Evolutionary conservation across 1,140 invertebrate species (phyloP).

Genomic region (Pantala flavescens): DNA sequence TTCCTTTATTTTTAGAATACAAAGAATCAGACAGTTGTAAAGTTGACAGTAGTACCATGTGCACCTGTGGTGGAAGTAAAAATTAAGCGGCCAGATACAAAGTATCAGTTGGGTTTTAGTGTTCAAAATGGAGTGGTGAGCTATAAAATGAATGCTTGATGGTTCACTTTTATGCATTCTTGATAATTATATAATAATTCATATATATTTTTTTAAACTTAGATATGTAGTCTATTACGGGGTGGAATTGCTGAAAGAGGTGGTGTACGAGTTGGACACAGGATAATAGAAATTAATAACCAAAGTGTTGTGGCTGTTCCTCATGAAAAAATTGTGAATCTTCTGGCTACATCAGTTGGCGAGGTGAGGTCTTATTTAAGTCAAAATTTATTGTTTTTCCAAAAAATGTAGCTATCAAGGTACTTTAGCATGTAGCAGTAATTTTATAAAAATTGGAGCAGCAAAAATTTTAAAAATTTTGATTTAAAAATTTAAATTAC

Average conservation of each 20-base stretch:
- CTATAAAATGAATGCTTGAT: slow-evolving; percentile 23
- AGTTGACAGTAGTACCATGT: slow-evolving; percentile 96
- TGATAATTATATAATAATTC: background rate
- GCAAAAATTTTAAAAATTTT: no score
- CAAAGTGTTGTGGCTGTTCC: slow-evolving; percentile 98
- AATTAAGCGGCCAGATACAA: slow-evolving; percentile 97
- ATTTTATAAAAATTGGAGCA: no score
- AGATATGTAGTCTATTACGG: slow-evolving; percentile 95
- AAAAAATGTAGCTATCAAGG: background rate
- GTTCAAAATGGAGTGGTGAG: slow-evolving; percentile 98
- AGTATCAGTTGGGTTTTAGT: slow-evolving; percentile 98
- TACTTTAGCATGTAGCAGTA: no score
- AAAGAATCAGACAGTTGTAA: slow-evolving; percentile 94
- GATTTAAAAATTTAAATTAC: no score
- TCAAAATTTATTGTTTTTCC: slow-evolving; percentile 13
- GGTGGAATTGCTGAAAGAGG: slow-evolving; percentile 98
- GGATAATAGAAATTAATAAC: slow-evolving; percentile 99
- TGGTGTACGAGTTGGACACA: slow-evolving; percentile 94
- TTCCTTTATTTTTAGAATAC: slow-evolving; percentile 52
- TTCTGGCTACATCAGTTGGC: slow-evolving; percentile 95
- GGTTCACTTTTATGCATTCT: background rate
- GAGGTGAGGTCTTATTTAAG: slow-evolving; percentile 56
- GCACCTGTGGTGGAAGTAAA: slow-evolving; percentile 99
- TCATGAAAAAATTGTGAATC: slow-evolving; percentile 98
- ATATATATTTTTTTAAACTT: slow-evolving; percentile 25